phyloP scores from a whole-genome alignment of 2,113 vertebrate genomes.

The Natator depressus region DNA sequence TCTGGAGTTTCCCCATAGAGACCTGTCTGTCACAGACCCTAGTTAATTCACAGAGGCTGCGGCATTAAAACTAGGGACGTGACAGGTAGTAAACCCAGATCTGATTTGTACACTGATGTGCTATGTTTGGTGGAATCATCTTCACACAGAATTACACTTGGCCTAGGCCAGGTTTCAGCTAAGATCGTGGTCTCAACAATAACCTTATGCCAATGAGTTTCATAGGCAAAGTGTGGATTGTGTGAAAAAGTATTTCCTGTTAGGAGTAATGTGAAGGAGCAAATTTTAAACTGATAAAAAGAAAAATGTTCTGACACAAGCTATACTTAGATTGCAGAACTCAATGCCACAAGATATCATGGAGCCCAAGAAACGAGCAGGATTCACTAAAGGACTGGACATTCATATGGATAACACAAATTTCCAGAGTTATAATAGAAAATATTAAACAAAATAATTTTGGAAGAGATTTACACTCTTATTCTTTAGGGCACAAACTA shows the following conservation, averaged over 20 bases:
- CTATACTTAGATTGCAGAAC: background rate
- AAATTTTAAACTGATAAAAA: slow-evolving; percentile 2
- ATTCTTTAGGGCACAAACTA: slow-evolving; percentile 19
- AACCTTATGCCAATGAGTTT: background rate
- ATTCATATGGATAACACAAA: slow-evolving; percentile 19
- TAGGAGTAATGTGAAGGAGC: background rate
- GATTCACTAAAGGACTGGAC: background rate
- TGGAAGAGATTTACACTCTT: background rate
- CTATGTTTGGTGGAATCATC: background rate
- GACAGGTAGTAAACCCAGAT: background rate
- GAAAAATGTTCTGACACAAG: slow-evolving; percentile 22
- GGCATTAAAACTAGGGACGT: background rate
- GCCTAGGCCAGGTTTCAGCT: background rate
- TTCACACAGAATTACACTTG: background rate
- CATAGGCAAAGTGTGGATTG: background rate
- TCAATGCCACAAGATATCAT: background rate
- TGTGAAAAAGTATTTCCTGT: background rate
- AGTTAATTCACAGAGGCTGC: background rate
- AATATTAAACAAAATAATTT: slow-evolving; percentile 24
- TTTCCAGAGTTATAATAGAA: slow-evolving; percentile 2
- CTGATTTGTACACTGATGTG: background rate
- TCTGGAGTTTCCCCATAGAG: background rate
- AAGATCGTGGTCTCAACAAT: background rate
- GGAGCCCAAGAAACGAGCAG: background rate
- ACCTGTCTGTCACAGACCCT: background rate